Evolutionary conservation across 2,113 vertebrate genomes (phyloP).

Genomic region (Clupea harengus): DNA sequence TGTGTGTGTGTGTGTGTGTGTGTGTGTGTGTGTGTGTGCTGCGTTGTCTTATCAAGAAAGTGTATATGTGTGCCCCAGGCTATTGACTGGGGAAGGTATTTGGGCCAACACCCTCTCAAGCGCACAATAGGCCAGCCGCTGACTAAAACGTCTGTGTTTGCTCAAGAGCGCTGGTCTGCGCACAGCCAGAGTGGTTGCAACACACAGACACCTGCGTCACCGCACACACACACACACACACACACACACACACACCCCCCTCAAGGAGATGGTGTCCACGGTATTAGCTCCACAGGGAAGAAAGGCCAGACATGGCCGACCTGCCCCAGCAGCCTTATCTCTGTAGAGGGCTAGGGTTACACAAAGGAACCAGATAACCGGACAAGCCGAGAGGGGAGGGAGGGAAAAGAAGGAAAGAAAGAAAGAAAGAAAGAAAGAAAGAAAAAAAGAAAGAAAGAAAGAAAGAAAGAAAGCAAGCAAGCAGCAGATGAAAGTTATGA

Average conservation of each 20-base stretch:
- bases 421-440: constrained; percentile 49
- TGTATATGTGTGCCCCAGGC: neutral
- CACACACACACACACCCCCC: neutral
- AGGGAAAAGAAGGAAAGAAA: neutral
- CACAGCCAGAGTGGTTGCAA: constrained; percentile 50
- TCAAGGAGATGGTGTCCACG: constrained; percentile 57
- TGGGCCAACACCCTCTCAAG: constrained; percentile 34
- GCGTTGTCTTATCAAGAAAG: neutral
- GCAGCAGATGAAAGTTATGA: constrained; percentile 4
- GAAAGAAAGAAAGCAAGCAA: constrained; percentile 24
- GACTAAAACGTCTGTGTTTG: constrained; percentile 68
- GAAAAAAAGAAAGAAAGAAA: constrained; percentile 45
- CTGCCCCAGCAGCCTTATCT: constrained; percentile 64
- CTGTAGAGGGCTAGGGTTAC: constrained; percentile 59
- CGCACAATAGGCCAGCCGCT: constrained; percentile 56
- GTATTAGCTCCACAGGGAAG: constrained; percentile 43
- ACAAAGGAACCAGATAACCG: constrained; percentile 66
- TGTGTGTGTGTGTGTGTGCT: neutral
- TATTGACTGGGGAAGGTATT: constrained; percentile 28
- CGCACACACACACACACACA: neutral
- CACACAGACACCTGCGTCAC: neutral
- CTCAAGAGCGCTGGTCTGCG: constrained; percentile 45
- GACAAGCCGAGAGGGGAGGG: too few species aligned
- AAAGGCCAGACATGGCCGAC: constrained; percentile 68
- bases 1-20: neutral